A percentile compares a stretch with the other conserved stretches of the same genome.
These are phyloP conservation scores for Chloromyia formosa DNA, from an alignment of 2,888 invertebrate genomes.

Conservation along the genomic window DNA sequence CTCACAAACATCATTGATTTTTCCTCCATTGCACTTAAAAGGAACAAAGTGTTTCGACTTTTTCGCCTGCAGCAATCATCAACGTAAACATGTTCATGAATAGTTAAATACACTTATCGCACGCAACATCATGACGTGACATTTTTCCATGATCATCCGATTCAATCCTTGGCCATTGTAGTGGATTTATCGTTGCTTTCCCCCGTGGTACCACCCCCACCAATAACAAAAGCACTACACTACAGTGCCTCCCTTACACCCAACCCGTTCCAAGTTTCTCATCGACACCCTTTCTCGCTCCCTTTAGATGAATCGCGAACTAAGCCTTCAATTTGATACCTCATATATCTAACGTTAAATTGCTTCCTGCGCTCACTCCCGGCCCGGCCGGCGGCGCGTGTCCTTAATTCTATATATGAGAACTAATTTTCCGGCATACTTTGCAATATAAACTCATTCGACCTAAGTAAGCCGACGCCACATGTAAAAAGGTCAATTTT, in stretches of 20 bases:
- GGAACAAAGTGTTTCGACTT: background rate
- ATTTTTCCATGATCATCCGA: conserved; percentile 34
- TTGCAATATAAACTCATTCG: background rate
- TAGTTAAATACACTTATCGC: conserved; percentile 33
- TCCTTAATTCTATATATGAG: conserved; percentile 19
- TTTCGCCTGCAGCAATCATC: background rate
- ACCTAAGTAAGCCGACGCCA: background rate
- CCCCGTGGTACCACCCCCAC: background rate
- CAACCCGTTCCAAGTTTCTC: too few relatives aligned
- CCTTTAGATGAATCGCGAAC: background rate
- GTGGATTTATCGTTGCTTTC: background rate
- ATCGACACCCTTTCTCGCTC: background rate
- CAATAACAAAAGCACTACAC: background rate
- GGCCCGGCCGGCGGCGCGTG: background rate
- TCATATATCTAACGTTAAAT: conserved; percentile 30
- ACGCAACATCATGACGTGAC: conserved; percentile 40
- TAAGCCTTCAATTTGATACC: conserved; percentile 37
- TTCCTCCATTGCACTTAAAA: background rate
- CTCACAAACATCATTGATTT: background rate
- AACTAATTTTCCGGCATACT: conserved; percentile 32
- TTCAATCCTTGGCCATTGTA: conserved; percentile 4
- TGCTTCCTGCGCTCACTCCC: conserved; percentile 23
- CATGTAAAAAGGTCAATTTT: conserved; percentile 32
- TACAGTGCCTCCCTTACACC: background rate
- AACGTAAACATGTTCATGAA: conserved; percentile 20